Conservation (phyloP, 2,888 invertebrate species). For the Epiblema foenella region DNA sequence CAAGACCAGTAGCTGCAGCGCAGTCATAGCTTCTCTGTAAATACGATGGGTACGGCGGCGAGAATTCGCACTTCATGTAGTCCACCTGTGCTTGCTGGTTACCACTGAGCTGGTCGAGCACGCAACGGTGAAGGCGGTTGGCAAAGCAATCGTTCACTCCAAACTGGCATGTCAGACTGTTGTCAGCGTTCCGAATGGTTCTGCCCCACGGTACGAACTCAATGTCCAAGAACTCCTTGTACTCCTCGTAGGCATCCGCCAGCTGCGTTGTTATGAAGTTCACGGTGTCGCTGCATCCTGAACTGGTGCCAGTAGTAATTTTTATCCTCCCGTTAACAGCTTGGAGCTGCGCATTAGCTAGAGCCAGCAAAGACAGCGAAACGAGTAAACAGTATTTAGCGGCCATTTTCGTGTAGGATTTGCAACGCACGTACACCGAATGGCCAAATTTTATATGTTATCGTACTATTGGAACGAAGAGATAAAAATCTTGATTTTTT, state of each 20-base stretch:
- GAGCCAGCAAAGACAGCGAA: slow-evolving; percentile 19
- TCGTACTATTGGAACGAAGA: background rate
- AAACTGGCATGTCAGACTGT: slow-evolving; percentile 65
- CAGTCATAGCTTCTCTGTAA: slow-evolving; percentile 62
- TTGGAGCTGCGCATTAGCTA: slow-evolving; percentile 51
- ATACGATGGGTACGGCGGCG: slow-evolving; percentile 58
- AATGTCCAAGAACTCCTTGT: slow-evolving; percentile 65
- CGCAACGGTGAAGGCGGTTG: slow-evolving; percentile 75
- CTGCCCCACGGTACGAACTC: slow-evolving; percentile 79
- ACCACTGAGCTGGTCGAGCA: slow-evolving; percentile 59
- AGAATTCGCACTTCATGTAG: slow-evolving; percentile 75
- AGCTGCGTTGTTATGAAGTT: slow-evolving; percentile 63
- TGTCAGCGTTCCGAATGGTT: slow-evolving; percentile 57
- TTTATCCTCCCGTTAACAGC: slow-evolving; percentile 68
- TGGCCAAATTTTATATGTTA: slow-evolving; percentile 6
- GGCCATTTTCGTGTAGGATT: slow-evolving; percentile 24
- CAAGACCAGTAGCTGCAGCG: slow-evolving; percentile 62
- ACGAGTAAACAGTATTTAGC: slow-evolving; percentile 17
- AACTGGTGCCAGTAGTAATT: slow-evolving; percentile 65
- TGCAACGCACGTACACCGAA: background rate
- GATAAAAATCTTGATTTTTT: slow-evolving; percentile 22
- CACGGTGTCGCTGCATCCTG: slow-evolving; percentile 69
- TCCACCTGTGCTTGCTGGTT: slow-evolving; percentile 65
- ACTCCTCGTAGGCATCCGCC: slow-evolving; percentile 60
- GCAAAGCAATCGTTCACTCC: slow-evolving; percentile 71